Evolutionary conservation across 2,797 vertebrate genomes (phyloP), one percentile per base, ranked within the genome.

Genomic region (Lacerta viridis): DNA sequence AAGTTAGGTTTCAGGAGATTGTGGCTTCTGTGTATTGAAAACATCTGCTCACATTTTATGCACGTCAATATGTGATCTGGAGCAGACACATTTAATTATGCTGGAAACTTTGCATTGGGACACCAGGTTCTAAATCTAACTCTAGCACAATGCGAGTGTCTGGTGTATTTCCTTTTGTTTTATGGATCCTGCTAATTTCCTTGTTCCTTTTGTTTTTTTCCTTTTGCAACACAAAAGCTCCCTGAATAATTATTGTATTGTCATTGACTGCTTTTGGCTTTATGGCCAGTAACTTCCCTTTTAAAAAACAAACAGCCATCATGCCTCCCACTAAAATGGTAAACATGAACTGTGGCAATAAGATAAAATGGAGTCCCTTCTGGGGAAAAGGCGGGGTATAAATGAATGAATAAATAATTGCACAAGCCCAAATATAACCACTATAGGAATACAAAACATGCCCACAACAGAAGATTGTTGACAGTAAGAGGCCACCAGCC

Each of bases 171-270:
- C 23, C n/a, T 84, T 87, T 80, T 78, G 80, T 87, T 79, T 72
- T 78, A 46, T 72, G 23, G 23, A 64, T 23, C 68, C 55, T 79
- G 6, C 86, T 29, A 79, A 17, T 50, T 55, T 84, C 41, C 46
- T 55, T 25, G 6, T 88, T 83, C 80, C 77, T 64, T 88, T 83
- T 83, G 55, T 82, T 88, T 88, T 88, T 82, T 82, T 87, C 80
- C 80, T 83, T 66, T 78, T 83, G 33, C 41, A n/a, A n/a, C 59
- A 78, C 66, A 69, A 69, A 39, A 78, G n/a, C 15, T 78, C 25
- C 64, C 81, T 27, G 4, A 71, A 88, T 64, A 15, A 55, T 64
- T 8, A 46, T 74, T 41, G 59, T 9, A 55, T 39, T n/a, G 55
- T 71, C 29, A 27, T 59, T 87, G n/a, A 59, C 39, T 72, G 43